Evolutionary conservation across 2,888 invertebrate genomes (phyloP), one percentile per base, ranked within the genome.

Genomic region (Choristoneura rosaceana): DNA sequence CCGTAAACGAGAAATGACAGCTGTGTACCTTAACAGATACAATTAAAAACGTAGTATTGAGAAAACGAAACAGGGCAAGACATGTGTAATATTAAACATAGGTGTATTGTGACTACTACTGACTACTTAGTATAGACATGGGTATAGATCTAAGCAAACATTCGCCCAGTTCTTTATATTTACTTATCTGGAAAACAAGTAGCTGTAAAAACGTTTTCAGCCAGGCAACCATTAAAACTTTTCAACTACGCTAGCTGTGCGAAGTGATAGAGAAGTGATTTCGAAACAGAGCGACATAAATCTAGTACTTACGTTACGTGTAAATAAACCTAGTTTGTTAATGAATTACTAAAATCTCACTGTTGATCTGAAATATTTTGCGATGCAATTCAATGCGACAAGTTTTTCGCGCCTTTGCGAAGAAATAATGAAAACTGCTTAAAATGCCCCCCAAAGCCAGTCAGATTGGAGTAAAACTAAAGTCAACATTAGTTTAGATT

Each of bases 401-500:
- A 47, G n/a, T 12, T 25, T 10, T 12, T 55, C 25, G 25, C 4
- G 25, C 10, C 55, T 55, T 25, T 55, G 4, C 4, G 12, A 1
- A 25, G 25, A 25, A 12, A 25, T 12, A 12, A 25, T 55, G 55
- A 55, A 55, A 55, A 55, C 52, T 25, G 25, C 12, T 55, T 25
- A 0, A 10, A 25, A 55, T 25, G 12, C 25, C 17, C 25, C 55
- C 55, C 55, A 25, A 55, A 25, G 17, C 25, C 55, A 52, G 55
- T 55, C 52, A 52, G 52, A 17, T 55, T 55, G 17, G 25, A 55
- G 55, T 52, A 52, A 52, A 52, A 52, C 52, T 52, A 52, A 52
- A 52, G 17, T 52, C 52, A 52, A 52, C 52, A 52, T 55, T 55
- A 55, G 55, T 55, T 55, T 25, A 55, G 55, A 55, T 55, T 25